Evolutionary conservation across 2,113 vertebrate genomes (phyloP).

Genomic region (Trogon surrucura): DNA sequence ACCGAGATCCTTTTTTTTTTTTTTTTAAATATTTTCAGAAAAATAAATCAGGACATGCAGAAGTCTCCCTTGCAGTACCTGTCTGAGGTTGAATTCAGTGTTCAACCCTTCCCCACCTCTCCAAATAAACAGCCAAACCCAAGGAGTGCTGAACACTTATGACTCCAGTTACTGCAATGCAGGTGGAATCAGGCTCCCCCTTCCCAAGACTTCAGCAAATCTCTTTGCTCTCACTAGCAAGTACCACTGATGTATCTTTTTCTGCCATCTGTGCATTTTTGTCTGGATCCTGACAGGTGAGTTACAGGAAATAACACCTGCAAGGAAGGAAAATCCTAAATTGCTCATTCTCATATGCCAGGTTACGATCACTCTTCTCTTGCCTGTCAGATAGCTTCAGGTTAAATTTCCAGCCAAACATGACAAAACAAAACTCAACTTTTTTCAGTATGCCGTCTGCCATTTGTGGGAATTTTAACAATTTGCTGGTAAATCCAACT

Average conservation of each 20-base stretch:
- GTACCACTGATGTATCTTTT: not conserved
- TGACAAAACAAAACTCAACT: not conserved
- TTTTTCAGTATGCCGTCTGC: not conserved
- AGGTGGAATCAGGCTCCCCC: not conserved
- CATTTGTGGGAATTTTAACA: not conserved
- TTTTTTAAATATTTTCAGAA: not conserved
- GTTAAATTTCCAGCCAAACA: not conserved
- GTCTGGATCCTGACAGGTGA: not conserved
- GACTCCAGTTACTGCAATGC: not conserved
- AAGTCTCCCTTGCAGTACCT: not conserved
- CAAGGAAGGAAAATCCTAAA: not conserved
- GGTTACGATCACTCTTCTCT: not conserved
- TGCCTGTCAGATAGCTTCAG: not conserved
- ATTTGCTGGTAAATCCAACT: conserved; percentile 30
- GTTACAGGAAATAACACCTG: not conserved
- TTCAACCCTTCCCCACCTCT: not conserved
- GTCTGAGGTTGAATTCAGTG: not conserved
- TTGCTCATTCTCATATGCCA: not conserved
- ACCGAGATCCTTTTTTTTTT: not conserved
- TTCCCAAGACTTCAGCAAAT: not conserved
- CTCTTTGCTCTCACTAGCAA: not conserved
- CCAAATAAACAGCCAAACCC: not conserved
- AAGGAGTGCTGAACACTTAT: fast-evolving
- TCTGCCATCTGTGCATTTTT: not conserved
- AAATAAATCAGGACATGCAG: not conserved